Base-by-base conservation (phyloP, 2,797 vertebrate genomes). In the Cuculus canorus region DNA sequence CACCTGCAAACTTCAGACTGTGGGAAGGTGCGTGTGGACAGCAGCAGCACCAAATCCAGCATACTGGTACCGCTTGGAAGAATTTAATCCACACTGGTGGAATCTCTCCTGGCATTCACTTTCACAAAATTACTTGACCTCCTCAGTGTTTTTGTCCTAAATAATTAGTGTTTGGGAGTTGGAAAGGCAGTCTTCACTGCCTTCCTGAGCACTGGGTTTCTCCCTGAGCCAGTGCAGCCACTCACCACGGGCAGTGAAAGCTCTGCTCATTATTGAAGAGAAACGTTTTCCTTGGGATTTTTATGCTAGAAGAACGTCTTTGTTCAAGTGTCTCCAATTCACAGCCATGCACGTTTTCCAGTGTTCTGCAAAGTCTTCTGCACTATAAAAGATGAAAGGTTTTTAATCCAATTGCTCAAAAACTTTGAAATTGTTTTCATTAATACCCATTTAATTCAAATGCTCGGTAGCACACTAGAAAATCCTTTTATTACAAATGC, bases 321-420 rank as follows among this genome's bases (percentile, higher is more conserved):
- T 76, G 56, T 86, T 6, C 10, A 12, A 59, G 17, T 24, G 17
- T 60, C 35, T 76, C 64, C 50, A 85, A 8, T 28, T 80, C 14
- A 4, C 13, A 85, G 60, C n/a, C 3, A 0, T 15, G 17, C 5
- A 2, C 19, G 2, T 64, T 41, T 65, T 80, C 21, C 48, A 13
- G 30, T 17, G 68, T 56, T 45, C 76, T 53, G 30, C 64, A n/a
- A 84, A 48, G 30, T 33, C 60, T 80, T 82, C 35, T 33, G 25
- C 64, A 23, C 21, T 81, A 50, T 52, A 50, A 82, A 27, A 2
- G 43, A 69, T 63, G 25, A 70, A 89, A 81, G 30, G 43, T 21
- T 82, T 73, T 54, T 93, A 81, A 93, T 94, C 68, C 87, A 78
- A 52, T 78, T 86, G 72, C 47, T 84, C 37, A 17, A 83, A 89